Evolutionary conservation across 2,888 invertebrate species (phyloP).

Genomic region (Andrena marginata): DNA sequence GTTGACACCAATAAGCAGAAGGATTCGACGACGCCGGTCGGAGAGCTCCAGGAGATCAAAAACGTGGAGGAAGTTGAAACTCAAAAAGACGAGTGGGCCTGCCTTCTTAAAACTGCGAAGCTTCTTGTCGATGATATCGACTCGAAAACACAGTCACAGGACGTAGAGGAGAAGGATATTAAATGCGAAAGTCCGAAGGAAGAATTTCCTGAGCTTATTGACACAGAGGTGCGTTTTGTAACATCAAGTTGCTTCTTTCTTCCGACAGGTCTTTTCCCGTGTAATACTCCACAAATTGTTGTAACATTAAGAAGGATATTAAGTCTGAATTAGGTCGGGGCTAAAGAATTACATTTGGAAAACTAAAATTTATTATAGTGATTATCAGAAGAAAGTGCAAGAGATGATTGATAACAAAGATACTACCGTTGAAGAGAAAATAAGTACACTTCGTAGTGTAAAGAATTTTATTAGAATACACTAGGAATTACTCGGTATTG

Average conservation of each 20-base stretch:
- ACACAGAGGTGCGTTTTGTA: slow-evolving; percentile 73
- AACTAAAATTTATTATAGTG: neutral
- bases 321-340: neutral
- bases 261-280: too few relatives aligned
- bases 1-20: slow-evolving; percentile 89
- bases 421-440: too few relatives aligned
- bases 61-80: slow-evolving; percentile 31
- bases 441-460: too few relatives aligned
- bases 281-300: neutral
- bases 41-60: slow-evolving; percentile 45
- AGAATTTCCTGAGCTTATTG: slow-evolving; percentile 71
- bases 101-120: too few relatives aligned
- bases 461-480: too few relatives aligned
- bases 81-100: neutral
- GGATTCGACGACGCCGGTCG: slow-evolving; percentile 75
- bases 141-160: slow-evolving; percentile 46
- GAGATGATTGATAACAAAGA: neutral
- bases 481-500: too few relatives aligned
- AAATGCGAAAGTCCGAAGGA: slow-evolving; percentile 57
- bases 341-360: too few relatives aligned
- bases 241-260: neutral
- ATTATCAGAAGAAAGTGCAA: neutral
- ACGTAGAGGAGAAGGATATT: slow-evolving; percentile 34
- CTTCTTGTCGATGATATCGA: slow-evolving; percentile 22
- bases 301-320: neutral